Base-by-base conservation (phyloP, 1,140 invertebrate species). In the Hermetia illucens region DNA sequence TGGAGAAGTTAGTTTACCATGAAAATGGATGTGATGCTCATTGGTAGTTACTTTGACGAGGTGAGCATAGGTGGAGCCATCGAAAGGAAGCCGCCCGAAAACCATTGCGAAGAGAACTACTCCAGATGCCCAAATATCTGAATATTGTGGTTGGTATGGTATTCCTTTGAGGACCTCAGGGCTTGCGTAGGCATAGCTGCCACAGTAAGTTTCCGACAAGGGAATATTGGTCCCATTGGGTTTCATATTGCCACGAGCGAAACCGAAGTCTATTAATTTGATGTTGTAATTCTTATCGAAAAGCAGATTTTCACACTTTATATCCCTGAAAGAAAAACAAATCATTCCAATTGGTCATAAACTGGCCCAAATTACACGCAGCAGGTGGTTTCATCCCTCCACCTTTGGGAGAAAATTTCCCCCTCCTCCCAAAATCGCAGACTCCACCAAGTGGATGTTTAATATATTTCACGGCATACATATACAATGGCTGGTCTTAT, bases 241-340 rank as follows among this genome's bases (percentile, higher is more conserved):
- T 39, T 68, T 70, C 56, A 75, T 70, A 36, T 76, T 70, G 16
- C 71, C 72, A 38, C 80, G 65, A 0, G 82, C 80, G 45, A 94
- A 94, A 9, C 90, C 90, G 62, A 93, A 94, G 61, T 89, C 86
- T 15, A 85, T 85, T 21, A 90, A 63, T 64, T 89, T 90, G 13
- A 90, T 70, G 45, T 82, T 84, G 40, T 72, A 71, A 27, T 75
- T 67, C 27, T 68, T 62, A 50, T 87, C 82, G 63, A 90, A 71
- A 15, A 90, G 63, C 4, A 90, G 62, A 57, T 91, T 91, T 62
- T 90, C 86, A 48, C 85, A 86, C 63, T 89, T 92, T 19, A 93
- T 77, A 49, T 93, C 88, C 39, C 79, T 76, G 54, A 10, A 37
- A 30, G 17, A 29, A 31, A 32, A 27, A 27, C 24, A 9, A 27